Evolutionary conservation across 2,888 invertebrate species (phyloP).

Genomic region (Dinocampus coccinellae): DNA sequence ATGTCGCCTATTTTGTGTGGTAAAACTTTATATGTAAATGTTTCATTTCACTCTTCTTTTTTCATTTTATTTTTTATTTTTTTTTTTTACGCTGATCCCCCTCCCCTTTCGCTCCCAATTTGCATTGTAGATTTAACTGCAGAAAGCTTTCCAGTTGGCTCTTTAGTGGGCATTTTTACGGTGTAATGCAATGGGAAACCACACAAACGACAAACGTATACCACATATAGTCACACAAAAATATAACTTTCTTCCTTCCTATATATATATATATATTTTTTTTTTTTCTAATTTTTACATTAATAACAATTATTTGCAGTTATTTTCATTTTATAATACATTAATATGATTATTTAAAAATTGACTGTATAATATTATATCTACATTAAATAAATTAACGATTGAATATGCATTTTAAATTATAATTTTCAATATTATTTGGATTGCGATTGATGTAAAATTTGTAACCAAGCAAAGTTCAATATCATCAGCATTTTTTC

Average conservation of each 20-base stretch:
- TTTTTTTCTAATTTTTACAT: not conserved
- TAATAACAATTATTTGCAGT: not conserved
- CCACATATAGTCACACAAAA: not conserved
- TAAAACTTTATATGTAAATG: constrained; percentile 10
- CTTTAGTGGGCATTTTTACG: constrained; percentile 53
- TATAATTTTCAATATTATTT: too few species aligned
- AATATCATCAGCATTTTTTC: not conserved
- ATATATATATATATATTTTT: too few species aligned
- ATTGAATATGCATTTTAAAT: not conserved
- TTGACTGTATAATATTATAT: not conserved
- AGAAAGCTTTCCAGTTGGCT: constrained; percentile 52
- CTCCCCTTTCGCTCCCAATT: too few species aligned
- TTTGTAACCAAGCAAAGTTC: too few species aligned
- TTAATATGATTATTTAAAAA: too few species aligned
- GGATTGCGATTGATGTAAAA: too few species aligned
- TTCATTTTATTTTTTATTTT: constrained; percentile 50
- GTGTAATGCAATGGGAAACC: constrained; percentile 44
- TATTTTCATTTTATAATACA: not conserved
- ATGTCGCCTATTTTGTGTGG: constrained; percentile 54
- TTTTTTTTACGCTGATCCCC: constrained; percentile 33
- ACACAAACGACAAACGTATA: constrained; percentile 1
- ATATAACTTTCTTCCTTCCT: not conserved
- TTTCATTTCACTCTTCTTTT: not conserved
- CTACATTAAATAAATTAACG: too few species aligned
- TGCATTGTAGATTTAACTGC: constrained; percentile 62